phyloP scores from a whole-genome alignment of 2,113 vertebrate species.

The Phasianus colchicus region DNA sequence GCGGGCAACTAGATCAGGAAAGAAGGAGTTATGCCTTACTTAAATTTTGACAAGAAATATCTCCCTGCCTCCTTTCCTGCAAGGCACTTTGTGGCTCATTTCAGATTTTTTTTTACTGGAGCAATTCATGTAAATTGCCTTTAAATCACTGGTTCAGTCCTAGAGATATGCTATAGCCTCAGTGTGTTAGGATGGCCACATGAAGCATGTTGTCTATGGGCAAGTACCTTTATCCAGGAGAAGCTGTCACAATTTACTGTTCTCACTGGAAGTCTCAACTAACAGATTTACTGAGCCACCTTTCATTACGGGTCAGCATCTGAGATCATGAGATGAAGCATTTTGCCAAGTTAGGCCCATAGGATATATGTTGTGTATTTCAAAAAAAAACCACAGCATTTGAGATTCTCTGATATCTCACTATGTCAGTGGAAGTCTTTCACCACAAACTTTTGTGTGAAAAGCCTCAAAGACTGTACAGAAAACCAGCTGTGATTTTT shows the following conservation, averaged over 20 bases:
- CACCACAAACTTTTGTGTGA: not conserved
- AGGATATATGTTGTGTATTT: not conserved
- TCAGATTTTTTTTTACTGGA: not conserved
- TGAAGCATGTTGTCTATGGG: not conserved
- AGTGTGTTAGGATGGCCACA: rapidly evolving
- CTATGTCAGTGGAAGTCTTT: not conserved
- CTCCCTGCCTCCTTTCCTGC: not conserved
- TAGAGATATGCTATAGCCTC: not conserved
- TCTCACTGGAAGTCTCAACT: not conserved
- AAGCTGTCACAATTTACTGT: not conserved
- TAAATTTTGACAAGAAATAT: not conserved
- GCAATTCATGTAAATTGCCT: not conserved
- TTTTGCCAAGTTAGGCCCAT: not conserved
- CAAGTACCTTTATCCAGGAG: not conserved
- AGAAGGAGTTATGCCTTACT: not conserved
- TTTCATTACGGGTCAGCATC: not conserved
- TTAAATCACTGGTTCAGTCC: not conserved
- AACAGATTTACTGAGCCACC: not conserved
- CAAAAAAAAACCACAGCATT: not conserved
- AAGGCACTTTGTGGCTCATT: not conserved
- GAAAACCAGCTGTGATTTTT: not conserved
- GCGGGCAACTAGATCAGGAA: not conserved
- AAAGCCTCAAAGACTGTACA: not conserved
- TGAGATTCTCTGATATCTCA: not conserved
- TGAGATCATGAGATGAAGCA: not conserved